Base-by-base conservation (phyloP, 2,797 vertebrate genomes). In the Acrossocheilus wenchowensis region DNA sequence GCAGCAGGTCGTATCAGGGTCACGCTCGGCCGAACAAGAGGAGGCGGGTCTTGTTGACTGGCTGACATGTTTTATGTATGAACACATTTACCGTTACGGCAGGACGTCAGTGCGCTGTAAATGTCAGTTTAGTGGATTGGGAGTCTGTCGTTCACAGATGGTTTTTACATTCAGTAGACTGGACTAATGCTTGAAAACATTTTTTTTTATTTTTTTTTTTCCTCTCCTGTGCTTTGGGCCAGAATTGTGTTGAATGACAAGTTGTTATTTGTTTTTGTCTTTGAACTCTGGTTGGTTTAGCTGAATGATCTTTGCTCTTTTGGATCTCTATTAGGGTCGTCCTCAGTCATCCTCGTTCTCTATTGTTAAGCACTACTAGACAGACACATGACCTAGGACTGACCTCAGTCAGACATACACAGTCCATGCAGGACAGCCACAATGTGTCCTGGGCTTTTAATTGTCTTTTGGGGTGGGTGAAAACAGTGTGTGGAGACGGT, bases 21-120 rank as follows among this genome's bases (percentile, higher is more conserved):
- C 83, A 82, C 14, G 71, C 78, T 81, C 8, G 30, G 64, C 57
- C 26, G 80, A 85, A 74, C 72, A 60, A 11, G 54, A 88, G 78
- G 68, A 52, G 81, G 36, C 66, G 39, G 57, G 68, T 21, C 62
- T 52, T 83, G 80, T 72, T 73, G 80, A 78, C 77, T 81, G 57
- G 50, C 54, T 66, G 84, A 78, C 78, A 87, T 93, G 91, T 91
- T 95, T 95, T 94, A 93, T 91, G 92, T 90, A 91, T 90, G 89
- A 92, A 89, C 90, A 52, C 91, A 75, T 92, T 92, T 91, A 90
- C 92, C 50, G 91, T 88, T 83, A 92, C 86, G 89, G 30, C 73
- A 78, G 72, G 45, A 43, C 43, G 19, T 43, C 75, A 69, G 68
- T 34, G 45, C 50, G 75, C 57, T 69, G 57, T 89, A 90, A 84